A percentile compares a stretch with the other conserved stretches of the same genome.
Evolutionary conservation across 2,888 invertebrate species (phyloP).

Genomic region (Drosophila koepferae): DNA sequence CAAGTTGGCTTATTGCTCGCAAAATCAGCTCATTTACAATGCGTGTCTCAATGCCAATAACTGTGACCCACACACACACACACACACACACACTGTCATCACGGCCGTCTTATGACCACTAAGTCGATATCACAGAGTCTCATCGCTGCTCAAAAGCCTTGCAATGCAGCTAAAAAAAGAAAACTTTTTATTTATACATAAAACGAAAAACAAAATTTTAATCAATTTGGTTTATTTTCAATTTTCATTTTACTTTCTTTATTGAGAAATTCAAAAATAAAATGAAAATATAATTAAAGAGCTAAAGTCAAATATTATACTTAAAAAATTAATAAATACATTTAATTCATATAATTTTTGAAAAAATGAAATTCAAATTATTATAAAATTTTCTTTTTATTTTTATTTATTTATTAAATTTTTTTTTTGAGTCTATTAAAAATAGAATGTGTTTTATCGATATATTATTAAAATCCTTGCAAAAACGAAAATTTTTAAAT

Average conservation of each 20-base stretch:
- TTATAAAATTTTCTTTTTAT: too few relatives aligned
- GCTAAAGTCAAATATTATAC: too few relatives aligned
- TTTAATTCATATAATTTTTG: too few relatives aligned
- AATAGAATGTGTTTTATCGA: too few relatives aligned
- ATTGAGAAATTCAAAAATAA: too few relatives aligned
- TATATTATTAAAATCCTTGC: too few relatives aligned
- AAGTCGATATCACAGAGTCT: not conserved
- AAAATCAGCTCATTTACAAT: slow-evolving; percentile 65
- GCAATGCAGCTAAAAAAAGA: not conserved
- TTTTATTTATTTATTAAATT: too few relatives aligned
- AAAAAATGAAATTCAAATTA: too few relatives aligned
- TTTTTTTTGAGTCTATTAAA: too few relatives aligned
- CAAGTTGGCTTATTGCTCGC: slow-evolving; percentile 44
- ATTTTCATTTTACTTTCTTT: not conserved
- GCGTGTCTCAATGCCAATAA: slow-evolving; percentile 61
- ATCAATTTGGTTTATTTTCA: not conserved
- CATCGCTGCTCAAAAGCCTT: not conserved
- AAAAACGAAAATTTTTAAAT: too few relatives aligned
- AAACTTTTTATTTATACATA: not conserved
- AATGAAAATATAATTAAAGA: too few relatives aligned
- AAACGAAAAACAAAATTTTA: not conserved
- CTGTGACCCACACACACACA: slow-evolving; percentile 5
- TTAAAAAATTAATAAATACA: too few relatives aligned
- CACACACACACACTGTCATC: not conserved
- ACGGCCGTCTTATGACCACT: not conserved